Base-by-base conservation (phyloP, 2,113 vertebrate species). In the Butastur rufipennis region DNA sequence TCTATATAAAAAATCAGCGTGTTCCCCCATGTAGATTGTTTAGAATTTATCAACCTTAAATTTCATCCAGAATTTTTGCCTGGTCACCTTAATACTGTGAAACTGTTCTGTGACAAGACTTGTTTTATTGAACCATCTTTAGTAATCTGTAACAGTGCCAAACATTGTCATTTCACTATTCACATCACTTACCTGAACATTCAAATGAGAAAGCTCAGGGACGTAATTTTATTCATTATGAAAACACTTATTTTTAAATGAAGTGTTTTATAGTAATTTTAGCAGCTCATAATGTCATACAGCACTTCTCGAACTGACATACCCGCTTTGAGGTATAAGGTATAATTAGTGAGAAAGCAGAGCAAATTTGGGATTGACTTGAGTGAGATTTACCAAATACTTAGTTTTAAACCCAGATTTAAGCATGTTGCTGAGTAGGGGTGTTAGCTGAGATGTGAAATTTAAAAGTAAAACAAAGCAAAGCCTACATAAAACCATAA, bases 241-340 rank as follows among this genome's bases (percentile, higher is more conserved):
- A 88, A 66, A 88, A 72, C 27, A 61, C 21, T 80, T 94, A 55
- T 79, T 92, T 90, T 90, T 85, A 79, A 93, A 90, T 75, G 17
- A 95, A 82, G 36, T 82, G 43, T 38, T 93, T 96, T 75, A 78
- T 32, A 89, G 38, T 56, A 48, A 75, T 91, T 95, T 94, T 70
- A 93, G 66, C 34, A 91, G 22, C 9, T 93, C 58, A 38, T 75
- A 87, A 91, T 94, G 42, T 94, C 71, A 70, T 36, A 36, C 6
- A 75, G 36, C 40, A 40, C 70, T 95, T 87, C 48, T 63, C 2
- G 1, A 93, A 53, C 58, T 86, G 81, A 80, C 56, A 70, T 89
- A 67, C 13, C 27, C 67, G 26, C 43, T 81, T 87, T 95, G 58
- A 87, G 40, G 61, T 40, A 36, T 90, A 75, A 85, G 17, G 17